A percentile compares a stretch with the other conserved stretches of the same genome.
These are phyloP conservation scores for Serrognathus titanus DNA, from an alignment of 2,888 invertebrate genomes.

Conservation along the genomic window DNA sequence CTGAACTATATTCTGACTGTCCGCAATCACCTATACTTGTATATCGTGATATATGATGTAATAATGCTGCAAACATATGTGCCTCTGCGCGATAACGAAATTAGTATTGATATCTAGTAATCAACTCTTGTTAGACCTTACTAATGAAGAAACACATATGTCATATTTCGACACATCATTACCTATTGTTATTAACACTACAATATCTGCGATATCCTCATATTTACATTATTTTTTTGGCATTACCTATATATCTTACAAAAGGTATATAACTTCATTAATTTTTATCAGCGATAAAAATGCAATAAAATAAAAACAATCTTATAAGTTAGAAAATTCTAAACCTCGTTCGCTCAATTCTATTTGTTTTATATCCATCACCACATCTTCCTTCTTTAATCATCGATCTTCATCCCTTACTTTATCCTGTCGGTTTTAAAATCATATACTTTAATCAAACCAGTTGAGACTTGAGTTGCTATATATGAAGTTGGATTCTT, in stretches of 20 bases:
- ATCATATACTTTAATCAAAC: no score
- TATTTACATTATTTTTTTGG: constrained; percentile 2
- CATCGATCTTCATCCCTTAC: no score
- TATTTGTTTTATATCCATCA: no score
- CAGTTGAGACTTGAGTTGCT: no score
- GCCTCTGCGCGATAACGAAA: constrained; percentile 48
- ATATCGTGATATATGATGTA: constrained; percentile 51
- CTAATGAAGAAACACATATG: constrained; percentile 51
- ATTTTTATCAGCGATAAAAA: no score
- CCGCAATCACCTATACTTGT: constrained; percentile 49
- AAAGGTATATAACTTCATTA: no score
- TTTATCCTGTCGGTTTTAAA: no score
- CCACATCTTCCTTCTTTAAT: no score
- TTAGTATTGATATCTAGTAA: constrained; percentile 49
- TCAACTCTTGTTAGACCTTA: constrained; percentile 40
- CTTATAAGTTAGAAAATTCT: no score
- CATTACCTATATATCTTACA: neutral
- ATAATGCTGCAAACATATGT: constrained; percentile 51
- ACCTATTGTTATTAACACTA: constrained; percentile 17
- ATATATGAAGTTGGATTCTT: no score
- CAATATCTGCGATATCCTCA: constrained; percentile 5
- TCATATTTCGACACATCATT: constrained; percentile 26
- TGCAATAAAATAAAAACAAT: no score
- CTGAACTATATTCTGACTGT: constrained; percentile 27
- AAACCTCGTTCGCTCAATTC: no score